These are phyloP conservation scores for Drosophila cyrtoloma DNA, from an alignment of 2,888 invertebrate species.

Conservation along the genomic window DNA sequence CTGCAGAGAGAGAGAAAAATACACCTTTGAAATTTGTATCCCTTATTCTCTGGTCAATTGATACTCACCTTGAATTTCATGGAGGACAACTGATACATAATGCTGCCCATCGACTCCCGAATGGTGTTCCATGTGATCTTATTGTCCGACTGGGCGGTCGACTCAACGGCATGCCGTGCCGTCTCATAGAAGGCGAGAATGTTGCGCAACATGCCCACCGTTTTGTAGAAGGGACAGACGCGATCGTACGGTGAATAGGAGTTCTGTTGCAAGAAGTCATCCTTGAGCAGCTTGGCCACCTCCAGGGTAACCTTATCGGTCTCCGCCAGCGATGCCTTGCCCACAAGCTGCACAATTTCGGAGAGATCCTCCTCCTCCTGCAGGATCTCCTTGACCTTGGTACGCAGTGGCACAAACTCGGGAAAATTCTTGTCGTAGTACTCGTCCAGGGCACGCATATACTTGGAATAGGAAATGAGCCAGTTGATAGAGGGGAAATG, in stretches of 20 bases:
- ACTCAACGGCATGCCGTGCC: slow-evolving; percentile 98
- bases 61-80: slow-evolving; percentile 98
- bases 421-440: slow-evolving; percentile 99
- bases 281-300: slow-evolving; percentile 98
- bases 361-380: slow-evolving; percentile 99
- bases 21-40: background rate
- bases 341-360: slow-evolving; percentile 99
- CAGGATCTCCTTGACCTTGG: slow-evolving; percentile 96
- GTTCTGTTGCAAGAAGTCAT: slow-evolving; percentile 99
- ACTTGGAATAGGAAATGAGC: slow-evolving; percentile 99
- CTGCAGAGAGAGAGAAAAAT: slow-evolving; percentile 85
- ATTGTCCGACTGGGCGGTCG: slow-evolving; percentile 98
- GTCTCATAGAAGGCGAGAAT: slow-evolving; percentile 99
- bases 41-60: no score
- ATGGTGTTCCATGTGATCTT: slow-evolving; percentile 99
- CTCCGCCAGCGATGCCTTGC: slow-evolving; percentile 99
- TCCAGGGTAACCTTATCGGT: slow-evolving; percentile 99
- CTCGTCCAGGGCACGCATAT: slow-evolving; percentile 98
- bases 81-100: slow-evolving; percentile 97
- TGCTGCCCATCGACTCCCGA: slow-evolving; percentile 96
- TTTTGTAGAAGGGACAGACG: slow-evolving; percentile 99
- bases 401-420: slow-evolving; percentile 98
- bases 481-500: slow-evolving; percentile 99
- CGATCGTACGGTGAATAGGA: slow-evolving; percentile 97
- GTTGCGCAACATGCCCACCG: slow-evolving; percentile 98